Conservation (phyloP, 1,140 invertebrate species). For the Druon quercuslanigerum region DNA sequence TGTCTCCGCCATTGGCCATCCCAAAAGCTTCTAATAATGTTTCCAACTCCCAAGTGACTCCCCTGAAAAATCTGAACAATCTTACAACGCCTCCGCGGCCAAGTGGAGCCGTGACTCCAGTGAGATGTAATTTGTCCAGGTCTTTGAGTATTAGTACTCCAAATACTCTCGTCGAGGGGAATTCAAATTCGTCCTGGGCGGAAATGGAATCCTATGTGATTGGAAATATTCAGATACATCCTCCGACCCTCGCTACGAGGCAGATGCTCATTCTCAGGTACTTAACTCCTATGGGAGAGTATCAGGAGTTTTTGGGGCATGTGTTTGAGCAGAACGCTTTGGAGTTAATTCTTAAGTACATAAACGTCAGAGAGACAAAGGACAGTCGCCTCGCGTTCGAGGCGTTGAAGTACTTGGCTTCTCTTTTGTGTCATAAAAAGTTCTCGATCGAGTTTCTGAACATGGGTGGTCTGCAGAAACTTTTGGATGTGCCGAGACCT, state of each 20-base stretch:
- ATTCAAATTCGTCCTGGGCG: slow-evolving; percentile 91
- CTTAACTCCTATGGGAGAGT: slow-evolving; percentile 95
- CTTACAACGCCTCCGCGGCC: slow-evolving; percentile 43
- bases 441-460: slow-evolving; percentile 97
- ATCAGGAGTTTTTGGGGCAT: slow-evolving; percentile 95
- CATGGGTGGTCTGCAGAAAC: slow-evolving; percentile 87
- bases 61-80: slow-evolving; percentile 52
- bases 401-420: slow-evolving; percentile 93
- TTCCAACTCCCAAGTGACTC: slow-evolving; percentile 43
- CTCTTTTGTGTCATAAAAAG: slow-evolving; percentile 96
- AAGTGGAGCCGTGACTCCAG: background rate
- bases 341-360: slow-evolving; percentile 91
- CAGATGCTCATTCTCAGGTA: slow-evolving; percentile 95
- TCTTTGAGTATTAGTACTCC: slow-evolving; percentile 50
- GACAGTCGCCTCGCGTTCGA: slow-evolving; percentile 96
- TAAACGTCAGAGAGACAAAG: slow-evolving; percentile 91
- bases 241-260: slow-evolving; percentile 88
- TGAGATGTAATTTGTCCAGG: slow-evolving; percentile 49
- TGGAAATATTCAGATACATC: slow-evolving; percentile 90
- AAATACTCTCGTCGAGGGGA: slow-evolving; percentile 64
- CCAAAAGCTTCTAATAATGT: slow-evolving; percentile 58
- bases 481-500: slow-evolving; percentile 92
- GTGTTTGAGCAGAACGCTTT: slow-evolving; percentile 95
- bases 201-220: slow-evolving; percentile 92
- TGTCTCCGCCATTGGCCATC: slow-evolving; percentile 69